Percentiles rank a stretch among this genome's conserved stretches.
These are phyloP conservation scores for Cheilosia grossa DNA, from an alignment of 2,888 invertebrate species.

Conservation along the genomic window DNA sequence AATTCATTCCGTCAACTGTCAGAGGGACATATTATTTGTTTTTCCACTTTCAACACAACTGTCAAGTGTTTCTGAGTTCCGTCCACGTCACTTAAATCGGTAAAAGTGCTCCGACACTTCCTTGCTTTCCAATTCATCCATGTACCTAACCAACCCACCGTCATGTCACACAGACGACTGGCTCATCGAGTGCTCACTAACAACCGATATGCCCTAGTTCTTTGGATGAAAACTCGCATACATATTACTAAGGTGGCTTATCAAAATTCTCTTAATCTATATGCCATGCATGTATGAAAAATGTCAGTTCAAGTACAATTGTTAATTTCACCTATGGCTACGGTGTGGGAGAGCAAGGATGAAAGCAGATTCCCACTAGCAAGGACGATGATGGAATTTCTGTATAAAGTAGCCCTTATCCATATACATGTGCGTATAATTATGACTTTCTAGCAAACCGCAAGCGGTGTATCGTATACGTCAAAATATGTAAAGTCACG, in stretches of 20 bases:
- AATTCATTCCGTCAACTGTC: slow-evolving; percentile 21
- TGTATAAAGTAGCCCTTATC: neutral
- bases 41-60: slow-evolving; percentile 17
- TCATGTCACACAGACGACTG: neutral
- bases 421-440: neutral
- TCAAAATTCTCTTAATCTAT: slow-evolving; percentile 17
- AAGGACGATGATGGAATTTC: neutral
- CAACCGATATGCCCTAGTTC: neutral
- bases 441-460: slow-evolving; percentile 3
- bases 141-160: no score
- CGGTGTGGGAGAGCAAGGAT: neutral
- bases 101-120: slow-evolving; percentile 5
- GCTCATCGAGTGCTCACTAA: neutral
- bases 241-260: slow-evolving; percentile 6
- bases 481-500: slow-evolving; percentile 40
- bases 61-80: slow-evolving; percentile 3
- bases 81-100: neutral
- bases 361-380: neutral
- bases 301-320: slow-evolving; percentile 3
- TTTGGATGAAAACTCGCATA: neutral
- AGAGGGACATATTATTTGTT: neutral
- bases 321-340: neutral
- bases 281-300: neutral
- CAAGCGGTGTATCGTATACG: neutral
- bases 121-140: neutral